phyloP scores from a whole-genome alignment of 2,888 invertebrate genomes.

The Embidobia sp. region DNA sequence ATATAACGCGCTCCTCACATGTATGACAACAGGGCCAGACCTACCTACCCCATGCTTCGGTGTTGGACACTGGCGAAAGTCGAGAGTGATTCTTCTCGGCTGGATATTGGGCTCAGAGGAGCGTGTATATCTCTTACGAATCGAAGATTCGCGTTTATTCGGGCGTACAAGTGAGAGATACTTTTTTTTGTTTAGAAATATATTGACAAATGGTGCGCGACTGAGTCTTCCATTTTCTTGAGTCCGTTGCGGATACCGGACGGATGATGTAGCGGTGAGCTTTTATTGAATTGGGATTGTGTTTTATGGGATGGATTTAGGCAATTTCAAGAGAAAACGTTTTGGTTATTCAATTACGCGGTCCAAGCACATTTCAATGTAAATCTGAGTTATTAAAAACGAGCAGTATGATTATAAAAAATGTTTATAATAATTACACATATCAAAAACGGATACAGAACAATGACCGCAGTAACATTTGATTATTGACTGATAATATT shows the following conservation, averaged over 20 bases:
- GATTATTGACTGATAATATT: conserved; percentile 27
- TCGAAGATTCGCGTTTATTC: conserved; percentile 49
- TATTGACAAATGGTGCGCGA: conserved; percentile 52
- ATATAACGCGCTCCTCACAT: conserved; percentile 37
- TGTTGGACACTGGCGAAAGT: conserved; percentile 53
- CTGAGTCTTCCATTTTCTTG: conserved; percentile 38
- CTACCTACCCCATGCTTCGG: conserved; percentile 44
- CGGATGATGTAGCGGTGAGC: conserved; percentile 20
- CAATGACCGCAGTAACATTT: conserved; percentile 20
- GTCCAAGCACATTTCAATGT: background rate
- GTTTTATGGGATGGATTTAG: conserved; percentile 30
- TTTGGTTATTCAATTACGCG: conserved; percentile 16
- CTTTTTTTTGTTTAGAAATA: conserved; percentile 47
- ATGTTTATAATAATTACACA: no score
- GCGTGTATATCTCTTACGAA: conserved; percentile 38
- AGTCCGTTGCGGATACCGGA: conserved; percentile 8
- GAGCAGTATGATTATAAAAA: conserved; percentile 7
- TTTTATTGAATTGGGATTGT: conserved; percentile 44
- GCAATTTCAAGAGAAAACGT: conserved; percentile 14
- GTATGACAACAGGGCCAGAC: conserved; percentile 34
- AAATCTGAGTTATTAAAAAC: background rate
- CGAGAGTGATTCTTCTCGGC: conserved; percentile 50
- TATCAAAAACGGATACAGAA: conserved; percentile 4
- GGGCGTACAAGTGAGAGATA: conserved; percentile 21
- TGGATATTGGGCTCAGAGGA: conserved; percentile 27